Evolutionary conservation across 2,113 vertebrate species (phyloP).

Genomic region (Danionella cerebrum): DNA sequence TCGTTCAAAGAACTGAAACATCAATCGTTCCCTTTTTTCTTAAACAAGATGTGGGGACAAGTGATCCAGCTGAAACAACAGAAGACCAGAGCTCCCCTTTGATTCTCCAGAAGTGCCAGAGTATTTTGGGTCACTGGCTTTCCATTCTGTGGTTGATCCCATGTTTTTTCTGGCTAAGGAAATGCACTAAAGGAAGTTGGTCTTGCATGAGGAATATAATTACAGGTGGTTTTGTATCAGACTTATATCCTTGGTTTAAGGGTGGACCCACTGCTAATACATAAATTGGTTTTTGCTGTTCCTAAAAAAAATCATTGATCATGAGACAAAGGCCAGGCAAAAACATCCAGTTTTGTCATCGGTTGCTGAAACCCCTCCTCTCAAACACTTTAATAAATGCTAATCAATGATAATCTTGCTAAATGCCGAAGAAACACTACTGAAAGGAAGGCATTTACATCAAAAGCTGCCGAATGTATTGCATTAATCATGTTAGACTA

Average conservation of each 20-base stretch:
- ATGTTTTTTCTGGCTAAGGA: conserved; percentile 50
- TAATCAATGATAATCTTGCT: no score
- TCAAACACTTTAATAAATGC: background rate
- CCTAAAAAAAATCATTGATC: conserved; percentile 38
- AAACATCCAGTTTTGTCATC: conserved; percentile 28
- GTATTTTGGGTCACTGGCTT: conserved; percentile 47
- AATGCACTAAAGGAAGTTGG: conserved; percentile 46
- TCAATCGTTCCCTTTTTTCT: conserved; percentile 37
- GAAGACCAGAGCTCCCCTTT: conserved; percentile 37
- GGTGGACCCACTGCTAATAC: conserved; percentile 51
- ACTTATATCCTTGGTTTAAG: conserved; percentile 44
- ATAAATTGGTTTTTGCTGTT: conserved; percentile 38
- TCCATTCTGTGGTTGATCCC: conserved; percentile 33
- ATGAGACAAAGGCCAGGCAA: conserved; percentile 19
- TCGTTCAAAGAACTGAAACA: conserved; percentile 38
- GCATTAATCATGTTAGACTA: no score
- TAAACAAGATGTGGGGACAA: conserved; percentile 42
- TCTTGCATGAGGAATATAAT: conserved; percentile 50
- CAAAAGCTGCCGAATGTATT: no score
- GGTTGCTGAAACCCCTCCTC: conserved; percentile 7
- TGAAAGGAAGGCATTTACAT: no score
- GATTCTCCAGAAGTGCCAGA: conserved; percentile 45
- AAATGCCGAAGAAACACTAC: no score
- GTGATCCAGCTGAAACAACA: conserved; percentile 46
- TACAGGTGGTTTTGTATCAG: conserved; percentile 47